Evolutionary conservation across 2,797 vertebrate species (phyloP).

Genomic region (Gymnopithys bicolor): DNA sequence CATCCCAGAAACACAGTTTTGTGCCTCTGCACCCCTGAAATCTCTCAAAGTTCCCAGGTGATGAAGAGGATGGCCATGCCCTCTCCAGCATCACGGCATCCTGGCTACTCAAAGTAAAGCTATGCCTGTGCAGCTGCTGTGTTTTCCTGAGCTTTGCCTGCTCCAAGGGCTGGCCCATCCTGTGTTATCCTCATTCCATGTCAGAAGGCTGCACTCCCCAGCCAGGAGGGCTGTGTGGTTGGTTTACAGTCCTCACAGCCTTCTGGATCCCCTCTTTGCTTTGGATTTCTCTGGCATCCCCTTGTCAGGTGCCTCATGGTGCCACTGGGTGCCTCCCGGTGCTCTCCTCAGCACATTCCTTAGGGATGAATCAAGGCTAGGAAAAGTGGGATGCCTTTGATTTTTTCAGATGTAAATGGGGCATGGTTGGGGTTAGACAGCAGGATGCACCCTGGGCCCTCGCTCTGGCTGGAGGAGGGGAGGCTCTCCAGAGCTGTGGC

Average conservation of each 20-base stretch:
- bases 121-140: accelerated
- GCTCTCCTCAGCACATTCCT: not conserved
- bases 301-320: not conserved
- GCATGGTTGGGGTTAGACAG: not conserved
- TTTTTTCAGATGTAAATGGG: not conserved
- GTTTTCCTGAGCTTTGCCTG: not conserved
- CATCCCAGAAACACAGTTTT: not conserved
- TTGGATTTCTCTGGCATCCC: not conserved
- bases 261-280: not conserved
- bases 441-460: not conserved
- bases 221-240: not conserved
- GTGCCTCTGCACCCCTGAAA: not conserved
- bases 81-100: accelerated
- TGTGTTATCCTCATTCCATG: not conserved
- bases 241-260: not conserved
- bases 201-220: not conserved
- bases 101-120: not conserved
- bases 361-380: not conserved
- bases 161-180: not conserved
- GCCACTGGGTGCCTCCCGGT: not conserved
- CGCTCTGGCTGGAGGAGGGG: not conserved
- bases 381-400: not conserved
- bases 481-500: accelerated
- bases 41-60: not conserved
- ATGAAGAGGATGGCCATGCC: not conserved